Base-by-base conservation (phyloP, 2,797 vertebrate genomes). In the Rhyacichthys aspro region DNA sequence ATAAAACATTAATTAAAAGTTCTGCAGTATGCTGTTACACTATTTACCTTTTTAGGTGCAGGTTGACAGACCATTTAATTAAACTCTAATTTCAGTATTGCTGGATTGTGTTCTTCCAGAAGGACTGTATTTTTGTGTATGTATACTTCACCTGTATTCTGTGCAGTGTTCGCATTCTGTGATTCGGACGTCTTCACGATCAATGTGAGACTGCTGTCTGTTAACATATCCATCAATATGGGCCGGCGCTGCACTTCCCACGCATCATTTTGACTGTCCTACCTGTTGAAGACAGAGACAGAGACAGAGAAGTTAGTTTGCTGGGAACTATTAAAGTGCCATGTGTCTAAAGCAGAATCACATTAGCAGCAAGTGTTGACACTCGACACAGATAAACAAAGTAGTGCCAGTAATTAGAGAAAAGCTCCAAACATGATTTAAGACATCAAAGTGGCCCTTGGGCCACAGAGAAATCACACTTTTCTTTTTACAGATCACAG, bases 201-300 rank as follows among this genome's bases (percentile, higher is more conserved):
- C 88, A 93, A 90, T 91, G 94, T 93, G 94, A 94, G 93, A 92
- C 93, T 85, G 91, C 92, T 93, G 86, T 96, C 94, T 93, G 94
- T 93, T 94, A 95, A 92, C 91, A 94, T 94, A 91, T 98, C 96
- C 96, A 98, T 98, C 94, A 96, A 95, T 95, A 92, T 90, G 92
- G 90, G 86, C 88, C 90, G 88, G 84, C 81, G 92, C 85, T 91
- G 91, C 88, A 94, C 91, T 92, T 92, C 93, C 93, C 93, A 94
- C 92, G 90, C 90, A 92, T 92, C 92, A 90, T 91, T 93, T 91
- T 85, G 90, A 90, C 90, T 85, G 88, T 89, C 79, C 92, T 92
- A 94, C 93, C 95, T 98, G 91, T 80, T 90, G 75, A 78, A 83
- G 38, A 63, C 43, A 73, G 41, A 87, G 59, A 57, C n/a, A n/a